Evolutionary conservation across 2,888 invertebrate species (phyloP), one percentile per base, ranked within the genome.

Genomic region (Lepidonotus clava): DNA sequence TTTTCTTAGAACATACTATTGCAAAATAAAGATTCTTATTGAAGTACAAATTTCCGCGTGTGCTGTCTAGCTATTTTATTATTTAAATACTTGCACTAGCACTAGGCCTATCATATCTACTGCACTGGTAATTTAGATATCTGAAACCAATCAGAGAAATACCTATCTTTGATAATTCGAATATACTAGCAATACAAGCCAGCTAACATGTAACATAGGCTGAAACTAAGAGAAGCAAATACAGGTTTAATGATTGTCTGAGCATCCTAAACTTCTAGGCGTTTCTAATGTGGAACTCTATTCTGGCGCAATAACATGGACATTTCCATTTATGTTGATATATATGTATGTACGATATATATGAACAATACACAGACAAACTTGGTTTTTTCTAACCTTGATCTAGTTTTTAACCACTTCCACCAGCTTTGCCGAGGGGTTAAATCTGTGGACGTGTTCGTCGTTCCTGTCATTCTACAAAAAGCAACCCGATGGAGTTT

Each of bases 321-420:
- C n/a, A n/a, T n/a, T n/a, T n/a, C n/a, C n/a, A n/a, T n/a, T n/a
- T n/a, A n/a, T n/a, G n/a, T n/a, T n/a, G n/a, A n/a, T 28, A 61
- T 61, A 28, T 32, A 14, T 28, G 28, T 24, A 61, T 21, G n/a
- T 71, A 71, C 18, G 14, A n/a, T 34, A 71, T 38, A 71, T 71
- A 71, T 71, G 34, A 71, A 71, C 71, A 71, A 71, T 11, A 71
- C 71, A 71, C 71, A 71, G 71, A 71, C 71, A 71, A 61, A 24
- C n/a, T n/a, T 71, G 71, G 71, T 38, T 36, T n/a, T n/a, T 32
- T 80, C 80, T 80, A 51, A 80, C 80, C 80, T 80, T 80, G 80
- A 80, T 80, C 80, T 80, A 80, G 46, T 80, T 80, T 80, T 80
- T 80, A 80, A 80, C 80, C 80, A 80, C 51, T 80, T 80, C 80